These are phyloP conservation scores for Epirrhoe alternata DNA, from an alignment of 2,888 invertebrate species.

Conservation along the genomic window DNA sequence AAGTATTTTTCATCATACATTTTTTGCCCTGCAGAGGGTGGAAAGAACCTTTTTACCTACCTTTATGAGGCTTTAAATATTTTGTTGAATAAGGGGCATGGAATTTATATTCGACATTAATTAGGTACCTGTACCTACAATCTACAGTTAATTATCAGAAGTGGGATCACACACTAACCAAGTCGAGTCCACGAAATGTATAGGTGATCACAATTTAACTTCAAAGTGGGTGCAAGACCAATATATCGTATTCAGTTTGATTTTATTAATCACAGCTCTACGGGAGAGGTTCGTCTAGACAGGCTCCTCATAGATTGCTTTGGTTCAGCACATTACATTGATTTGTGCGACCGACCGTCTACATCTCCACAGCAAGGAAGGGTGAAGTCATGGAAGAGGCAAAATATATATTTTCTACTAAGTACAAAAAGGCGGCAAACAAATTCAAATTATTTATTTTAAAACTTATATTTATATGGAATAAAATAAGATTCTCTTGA, in stretches of 20 bases:
- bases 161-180: background rate
- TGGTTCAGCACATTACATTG: conserved; percentile 62
- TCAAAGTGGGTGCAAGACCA: background rate
- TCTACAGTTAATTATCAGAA: background rate
- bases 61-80: too few relatives aligned
- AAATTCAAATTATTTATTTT: too few relatives aligned
- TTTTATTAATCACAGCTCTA: conserved; percentile 58
- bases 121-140: too few relatives aligned
- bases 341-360: conserved; percentile 63
- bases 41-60: too few relatives aligned
- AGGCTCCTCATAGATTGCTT: conserved; percentile 56
- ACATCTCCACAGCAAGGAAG: conserved; percentile 32
- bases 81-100: too few relatives aligned
- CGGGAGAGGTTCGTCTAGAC: conserved; percentile 56
- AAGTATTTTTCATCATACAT: too few relatives aligned
- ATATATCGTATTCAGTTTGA: conserved; percentile 48
- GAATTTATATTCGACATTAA: too few relatives aligned
- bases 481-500: too few relatives aligned
- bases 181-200: too few relatives aligned
- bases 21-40: too few relatives aligned
- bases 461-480: too few relatives aligned
- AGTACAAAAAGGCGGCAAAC: too few relatives aligned
- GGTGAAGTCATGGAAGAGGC: conserved; percentile 18
- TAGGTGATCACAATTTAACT: background rate
- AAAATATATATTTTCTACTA: background rate